These are phyloP conservation scores for Drosophila punjabiensis DNA, from an alignment of 1,140 invertebrate genomes.

Conservation along the genomic window DNA sequence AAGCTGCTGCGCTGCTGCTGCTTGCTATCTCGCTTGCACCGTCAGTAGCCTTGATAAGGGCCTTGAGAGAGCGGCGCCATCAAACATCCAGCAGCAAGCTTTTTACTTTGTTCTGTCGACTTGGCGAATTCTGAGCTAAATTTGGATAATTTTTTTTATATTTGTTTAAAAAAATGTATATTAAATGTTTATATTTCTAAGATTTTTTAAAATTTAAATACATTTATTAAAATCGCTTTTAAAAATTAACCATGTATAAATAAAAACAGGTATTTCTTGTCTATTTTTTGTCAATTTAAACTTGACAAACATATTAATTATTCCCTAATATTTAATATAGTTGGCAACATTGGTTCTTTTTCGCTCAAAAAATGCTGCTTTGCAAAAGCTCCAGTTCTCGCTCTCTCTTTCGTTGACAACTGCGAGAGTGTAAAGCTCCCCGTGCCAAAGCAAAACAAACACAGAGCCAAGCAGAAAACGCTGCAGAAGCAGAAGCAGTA, in stretches of 20 bases:
- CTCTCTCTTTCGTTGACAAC: background rate
- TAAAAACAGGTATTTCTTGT: too few relatives aligned
- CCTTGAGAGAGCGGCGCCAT: slow-evolving; percentile 44
- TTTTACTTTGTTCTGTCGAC: slow-evolving; percentile 13
- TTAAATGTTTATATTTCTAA: background rate
- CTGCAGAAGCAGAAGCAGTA: slow-evolving; percentile 41
- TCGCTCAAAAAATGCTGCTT: slow-evolving; percentile 34
- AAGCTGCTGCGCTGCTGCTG: slow-evolving; percentile 7
- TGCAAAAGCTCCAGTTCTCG: slow-evolving; percentile 4
- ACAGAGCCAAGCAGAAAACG: slow-evolving; percentile 11
- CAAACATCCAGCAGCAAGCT: slow-evolving; percentile 41
- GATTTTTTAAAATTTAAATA: too few relatives aligned
- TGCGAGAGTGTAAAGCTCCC: slow-evolving; percentile 8
- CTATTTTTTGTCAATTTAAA: background rate
- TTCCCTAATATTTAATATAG: background rate
- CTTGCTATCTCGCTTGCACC: slow-evolving; percentile 10
- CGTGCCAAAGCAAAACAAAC: slow-evolving; percentile 41
- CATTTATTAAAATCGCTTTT: too few relatives aligned
- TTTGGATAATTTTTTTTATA: too few relatives aligned
- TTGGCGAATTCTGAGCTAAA: background rate
- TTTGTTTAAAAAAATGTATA: background rate
- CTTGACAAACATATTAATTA: background rate
- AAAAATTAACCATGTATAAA: too few relatives aligned
- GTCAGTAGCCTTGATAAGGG: slow-evolving; percentile 53
- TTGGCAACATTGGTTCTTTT: slow-evolving; percentile 7